Conservation (phyloP, 1,140 invertebrate genomes). For the Anastatus disparis region DNA sequence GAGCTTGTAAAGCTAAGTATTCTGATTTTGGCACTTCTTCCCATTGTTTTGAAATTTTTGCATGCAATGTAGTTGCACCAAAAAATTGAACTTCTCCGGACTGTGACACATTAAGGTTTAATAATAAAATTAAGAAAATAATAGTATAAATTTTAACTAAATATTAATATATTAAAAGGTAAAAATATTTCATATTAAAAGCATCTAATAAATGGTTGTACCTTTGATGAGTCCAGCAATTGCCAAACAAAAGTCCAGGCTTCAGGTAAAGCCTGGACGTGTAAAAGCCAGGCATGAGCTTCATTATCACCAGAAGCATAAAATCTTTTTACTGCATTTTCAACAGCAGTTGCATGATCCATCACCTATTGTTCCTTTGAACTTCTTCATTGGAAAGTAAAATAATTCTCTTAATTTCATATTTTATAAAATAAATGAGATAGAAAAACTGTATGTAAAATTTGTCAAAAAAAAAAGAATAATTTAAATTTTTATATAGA, state of each 20-base stretch:
- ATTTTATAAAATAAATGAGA: no score
- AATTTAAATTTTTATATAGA: no score
- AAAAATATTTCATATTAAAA: no score
- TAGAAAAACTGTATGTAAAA: no score
- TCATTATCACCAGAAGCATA: conserved; percentile 71
- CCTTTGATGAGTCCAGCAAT: conserved; percentile 80
- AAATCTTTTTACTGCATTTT: conserved; percentile 68
- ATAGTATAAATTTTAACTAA: no score
- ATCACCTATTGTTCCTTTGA: conserved; percentile 32
- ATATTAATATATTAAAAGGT: background rate
- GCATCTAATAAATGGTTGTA: no score
- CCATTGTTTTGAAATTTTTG: conserved; percentile 88
- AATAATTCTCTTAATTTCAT: no score
- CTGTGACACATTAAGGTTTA: conserved; percentile 68
- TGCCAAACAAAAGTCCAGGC: conserved; percentile 93
- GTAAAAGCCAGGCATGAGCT: conserved; percentile 84
- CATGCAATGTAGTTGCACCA: conserved; percentile 87
- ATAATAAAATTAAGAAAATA: conserved; percentile 10
- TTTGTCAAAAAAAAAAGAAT: no score
- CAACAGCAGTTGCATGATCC: conserved; percentile 52
- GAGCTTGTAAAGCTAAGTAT: conserved; percentile 78
- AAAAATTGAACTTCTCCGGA: conserved; percentile 90
- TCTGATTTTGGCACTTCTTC: conserved; percentile 82
- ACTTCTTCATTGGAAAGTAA: no score
- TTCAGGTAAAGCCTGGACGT: conserved; percentile 82